These are phyloP conservation scores for Nilaparvata lugens DNA, from an alignment of 1,140 invertebrate species.

Conservation along the genomic window DNA sequence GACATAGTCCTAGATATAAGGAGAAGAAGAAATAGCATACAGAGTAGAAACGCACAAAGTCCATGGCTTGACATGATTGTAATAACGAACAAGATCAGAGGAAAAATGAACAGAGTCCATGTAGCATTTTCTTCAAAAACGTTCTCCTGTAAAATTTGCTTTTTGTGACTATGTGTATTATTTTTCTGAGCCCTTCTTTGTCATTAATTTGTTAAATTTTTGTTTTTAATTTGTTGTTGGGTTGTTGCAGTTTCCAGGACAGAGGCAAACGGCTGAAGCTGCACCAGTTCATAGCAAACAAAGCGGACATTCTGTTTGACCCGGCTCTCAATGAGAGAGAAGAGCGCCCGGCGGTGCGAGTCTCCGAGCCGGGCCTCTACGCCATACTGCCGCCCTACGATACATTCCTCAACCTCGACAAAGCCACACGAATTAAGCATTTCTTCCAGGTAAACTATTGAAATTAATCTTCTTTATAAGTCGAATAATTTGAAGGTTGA, in stretches of 20 bases:
- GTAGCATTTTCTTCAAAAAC: too few species aligned
- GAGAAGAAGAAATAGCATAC: too few species aligned
- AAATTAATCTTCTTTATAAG: conserved; percentile 5
- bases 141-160: too few species aligned
- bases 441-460: conserved; percentile 60
- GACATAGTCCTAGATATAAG: too few species aligned
- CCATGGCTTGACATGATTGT: too few species aligned
- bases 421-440: conserved; percentile 56
- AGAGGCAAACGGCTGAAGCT: conserved; percentile 69
- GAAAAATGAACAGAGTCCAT: too few species aligned
- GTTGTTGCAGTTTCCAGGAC: conserved; percentile 60
- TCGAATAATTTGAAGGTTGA: not conserved
- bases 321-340: conserved; percentile 28
- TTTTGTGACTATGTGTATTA: too few species aligned
- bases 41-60: too few species aligned
- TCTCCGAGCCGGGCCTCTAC: conserved; percentile 53
- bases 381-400: conserved; percentile 79
- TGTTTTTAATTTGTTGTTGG: too few species aligned
- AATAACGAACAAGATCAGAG: too few species aligned
- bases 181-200: too few species aligned
- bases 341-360: conserved; percentile 16
- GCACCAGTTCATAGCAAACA: conserved; percentile 73
- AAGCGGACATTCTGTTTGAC: conserved; percentile 59
- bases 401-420: conserved; percentile 63
- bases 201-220: too few species aligned